phyloP scores from a whole-genome alignment of 2,797 vertebrate species.

The Danio albolineatus region DNA sequence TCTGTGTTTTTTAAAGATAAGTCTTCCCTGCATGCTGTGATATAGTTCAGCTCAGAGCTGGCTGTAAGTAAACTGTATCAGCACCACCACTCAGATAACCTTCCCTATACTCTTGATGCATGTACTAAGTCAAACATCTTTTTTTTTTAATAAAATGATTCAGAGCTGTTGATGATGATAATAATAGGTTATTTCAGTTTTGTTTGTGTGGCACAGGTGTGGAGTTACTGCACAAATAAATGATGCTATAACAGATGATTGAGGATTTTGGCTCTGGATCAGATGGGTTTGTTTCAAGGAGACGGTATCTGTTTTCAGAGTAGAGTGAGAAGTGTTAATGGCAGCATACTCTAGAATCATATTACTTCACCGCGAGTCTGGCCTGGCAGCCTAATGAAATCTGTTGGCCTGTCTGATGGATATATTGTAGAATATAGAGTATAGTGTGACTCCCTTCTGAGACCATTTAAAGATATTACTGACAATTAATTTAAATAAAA shows the following conservation, averaged over 20 bases:
- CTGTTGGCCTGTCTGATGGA: not conserved
- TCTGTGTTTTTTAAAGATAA: slow-evolving; percentile 44
- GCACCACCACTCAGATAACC: slow-evolving; percentile 1
- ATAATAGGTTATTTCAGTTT: not conserved
- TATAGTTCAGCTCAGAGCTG: slow-evolving; percentile 3
- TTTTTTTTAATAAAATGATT: not conserved
- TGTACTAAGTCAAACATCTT: not conserved
- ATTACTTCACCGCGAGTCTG: slow-evolving; percentile 23
- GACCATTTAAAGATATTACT: not conserved
- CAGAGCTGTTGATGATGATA: not conserved
- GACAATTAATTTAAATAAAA: not conserved
- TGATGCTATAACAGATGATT: slow-evolving; percentile 13
- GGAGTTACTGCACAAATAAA: not conserved
- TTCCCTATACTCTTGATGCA: not conserved
- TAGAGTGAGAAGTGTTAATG: slow-evolving; percentile 38
- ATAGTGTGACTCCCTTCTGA: not conserved
- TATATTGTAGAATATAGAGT: not conserved
- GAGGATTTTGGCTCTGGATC: slow-evolving; percentile 25
- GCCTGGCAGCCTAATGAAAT: not conserved
- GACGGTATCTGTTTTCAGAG: slow-evolving; percentile 29
- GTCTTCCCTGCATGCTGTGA: slow-evolving; percentile 20
- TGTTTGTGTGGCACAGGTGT: not conserved
- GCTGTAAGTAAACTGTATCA: not conserved
- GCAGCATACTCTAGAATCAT: slow-evolving; percentile 39
- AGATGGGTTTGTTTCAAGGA: slow-evolving; percentile 17